Percentiles rank a stretch among this genome's conserved stretches.
phyloP scores from a whole-genome alignment of 1,140 invertebrate genomes.

The Limonius californicus region DNA sequence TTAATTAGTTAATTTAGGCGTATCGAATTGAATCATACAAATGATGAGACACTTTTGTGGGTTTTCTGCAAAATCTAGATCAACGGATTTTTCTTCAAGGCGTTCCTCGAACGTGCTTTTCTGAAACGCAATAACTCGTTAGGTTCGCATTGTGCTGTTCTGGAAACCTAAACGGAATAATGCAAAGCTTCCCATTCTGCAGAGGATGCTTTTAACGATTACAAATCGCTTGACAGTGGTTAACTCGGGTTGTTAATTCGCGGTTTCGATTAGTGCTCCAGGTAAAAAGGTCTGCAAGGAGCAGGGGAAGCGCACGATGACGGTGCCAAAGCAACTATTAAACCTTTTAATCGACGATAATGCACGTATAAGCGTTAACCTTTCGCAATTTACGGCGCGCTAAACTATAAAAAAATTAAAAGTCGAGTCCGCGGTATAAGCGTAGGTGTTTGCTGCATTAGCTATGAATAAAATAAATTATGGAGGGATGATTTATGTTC shows the following conservation, averaged over 20 bases:
- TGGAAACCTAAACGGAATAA: background rate
- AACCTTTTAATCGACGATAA: background rate
- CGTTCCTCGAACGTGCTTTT: background rate
- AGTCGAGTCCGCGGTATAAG: background rate
- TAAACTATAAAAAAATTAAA: slow-evolving; percentile 5
- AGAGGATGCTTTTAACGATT: background rate
- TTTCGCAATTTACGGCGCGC: background rate
- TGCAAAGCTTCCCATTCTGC: no score
- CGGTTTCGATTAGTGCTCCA: background rate
- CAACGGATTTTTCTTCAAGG: background rate
- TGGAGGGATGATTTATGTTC: slow-evolving; percentile 14
- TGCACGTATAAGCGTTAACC: slow-evolving; percentile 2
- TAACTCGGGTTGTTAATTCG: background rate
- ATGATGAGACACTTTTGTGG: background rate
- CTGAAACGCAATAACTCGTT: background rate
- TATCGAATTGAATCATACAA: background rate
- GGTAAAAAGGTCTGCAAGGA: background rate
- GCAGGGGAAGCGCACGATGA: background rate
- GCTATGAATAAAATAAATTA: slow-evolving; percentile 14
- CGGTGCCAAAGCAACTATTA: background rate
- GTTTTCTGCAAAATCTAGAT: slow-evolving; percentile 8
- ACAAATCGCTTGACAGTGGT: background rate
- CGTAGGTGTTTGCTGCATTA: slow-evolving; percentile 5
- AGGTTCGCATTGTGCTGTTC: background rate
- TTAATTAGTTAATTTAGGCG: background rate